Conservation (phyloP, 2,797 vertebrate genomes). For the Taeniopygia guttata region DNA sequence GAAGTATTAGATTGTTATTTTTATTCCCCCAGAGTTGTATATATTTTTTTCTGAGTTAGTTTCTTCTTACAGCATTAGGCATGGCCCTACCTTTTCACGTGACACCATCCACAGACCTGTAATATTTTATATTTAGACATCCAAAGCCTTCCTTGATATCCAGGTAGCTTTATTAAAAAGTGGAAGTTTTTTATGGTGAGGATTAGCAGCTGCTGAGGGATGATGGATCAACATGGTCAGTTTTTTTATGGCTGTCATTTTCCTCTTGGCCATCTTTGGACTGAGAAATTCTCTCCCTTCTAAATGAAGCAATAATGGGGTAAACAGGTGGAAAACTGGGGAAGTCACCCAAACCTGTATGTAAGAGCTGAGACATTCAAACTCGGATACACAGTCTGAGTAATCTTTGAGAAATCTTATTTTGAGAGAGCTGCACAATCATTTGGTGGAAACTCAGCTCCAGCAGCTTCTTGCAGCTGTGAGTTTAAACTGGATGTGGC, state of each 20-base stretch:
- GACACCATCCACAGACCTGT: neutral
- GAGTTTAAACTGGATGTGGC: neutral
- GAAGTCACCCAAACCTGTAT: neutral
- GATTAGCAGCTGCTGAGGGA: neutral
- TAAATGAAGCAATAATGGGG: neutral
- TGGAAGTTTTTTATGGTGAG: neutral
- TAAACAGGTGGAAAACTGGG: neutral
- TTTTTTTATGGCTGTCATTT: neutral
- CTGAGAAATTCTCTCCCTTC: neutral
- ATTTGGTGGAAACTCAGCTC: neutral
- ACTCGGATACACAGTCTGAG: rapidly evolving
- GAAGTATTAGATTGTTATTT: neutral
- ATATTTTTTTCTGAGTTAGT: neutral
- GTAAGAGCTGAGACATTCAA: rapidly evolving
- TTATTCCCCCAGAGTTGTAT: neutral
- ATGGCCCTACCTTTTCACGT: neutral
- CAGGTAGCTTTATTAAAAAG: neutral
- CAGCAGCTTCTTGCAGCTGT: neutral
- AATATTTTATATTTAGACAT: neutral
- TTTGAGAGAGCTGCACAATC: neutral
- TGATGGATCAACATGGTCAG: neutral
- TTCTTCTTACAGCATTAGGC: neutral
- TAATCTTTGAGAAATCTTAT: neutral
- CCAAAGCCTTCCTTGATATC: neutral
- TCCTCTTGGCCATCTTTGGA: neutral